Conservation (phyloP, 2,113 vertebrate genomes). For the Baryphthengus martii region DNA sequence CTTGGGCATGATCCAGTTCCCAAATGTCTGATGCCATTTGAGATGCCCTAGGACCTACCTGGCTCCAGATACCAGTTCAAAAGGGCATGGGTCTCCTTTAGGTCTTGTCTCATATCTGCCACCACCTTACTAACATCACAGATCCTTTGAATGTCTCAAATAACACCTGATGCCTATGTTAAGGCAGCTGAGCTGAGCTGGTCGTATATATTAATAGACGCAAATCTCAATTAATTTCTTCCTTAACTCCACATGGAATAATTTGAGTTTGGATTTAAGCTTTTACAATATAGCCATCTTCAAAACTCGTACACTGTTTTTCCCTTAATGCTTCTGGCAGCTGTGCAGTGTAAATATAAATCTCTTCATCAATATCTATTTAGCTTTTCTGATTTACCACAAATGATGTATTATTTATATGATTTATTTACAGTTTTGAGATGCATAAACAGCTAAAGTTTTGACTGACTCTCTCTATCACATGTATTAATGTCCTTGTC, state of each 20-base stretch:
- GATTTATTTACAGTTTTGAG: neutral
- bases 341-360: neutral
- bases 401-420: neutral
- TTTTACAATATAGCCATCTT: neutral
- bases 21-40: neutral
- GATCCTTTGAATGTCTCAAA: neutral
- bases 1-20: neutral
- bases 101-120: neutral
- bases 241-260: neutral
- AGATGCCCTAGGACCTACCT: neutral
- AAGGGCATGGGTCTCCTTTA: neutral
- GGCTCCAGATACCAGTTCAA: neutral
- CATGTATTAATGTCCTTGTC: neutral
- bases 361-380: neutral
- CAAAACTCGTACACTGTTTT: neutral
- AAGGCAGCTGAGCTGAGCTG: neutral
- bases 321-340: neutral
- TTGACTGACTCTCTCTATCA: neutral
- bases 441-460: neutral
- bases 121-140: neutral
- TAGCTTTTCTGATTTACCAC: neutral
- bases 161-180: neutral
- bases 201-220: neutral
- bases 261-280: neutral
- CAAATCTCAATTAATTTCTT: neutral